Percentiles rank a stretch among this genome's conserved stretches.
These are phyloP conservation scores for Diadema setosum DNA, from an alignment of 35 echinoderm and acorn worm species.

Conservation along the genomic window DNA sequence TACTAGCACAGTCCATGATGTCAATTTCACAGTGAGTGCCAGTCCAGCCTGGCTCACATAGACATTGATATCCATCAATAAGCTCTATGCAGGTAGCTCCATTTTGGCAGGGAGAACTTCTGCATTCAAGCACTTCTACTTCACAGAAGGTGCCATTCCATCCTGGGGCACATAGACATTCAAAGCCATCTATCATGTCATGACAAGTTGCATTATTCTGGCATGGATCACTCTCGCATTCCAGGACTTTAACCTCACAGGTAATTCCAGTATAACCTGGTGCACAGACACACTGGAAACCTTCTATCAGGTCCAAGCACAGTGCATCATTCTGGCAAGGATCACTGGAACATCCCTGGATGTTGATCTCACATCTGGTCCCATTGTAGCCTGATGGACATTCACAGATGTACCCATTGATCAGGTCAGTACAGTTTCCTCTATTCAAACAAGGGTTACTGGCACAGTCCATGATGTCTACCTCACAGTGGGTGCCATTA, in stretches of 20 bases:
- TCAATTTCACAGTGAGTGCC: conserved; percentile 28
- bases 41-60: conserved; percentile 45
- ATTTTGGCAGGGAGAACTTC: conserved; percentile 50
- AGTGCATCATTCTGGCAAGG: not conserved
- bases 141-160: conserved; percentile 61
- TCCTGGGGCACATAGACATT: not conserved
- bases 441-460: conserved; percentile 72
- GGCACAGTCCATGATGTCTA: conserved; percentile 11
- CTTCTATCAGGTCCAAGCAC: not conserved
- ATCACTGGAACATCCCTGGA: not conserved
- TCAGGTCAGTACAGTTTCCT: conserved; percentile 39
- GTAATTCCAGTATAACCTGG: not conserved
- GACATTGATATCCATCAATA: conserved; percentile 32
- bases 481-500: not conserved
- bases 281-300: conserved; percentile 12
- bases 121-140: not conserved
- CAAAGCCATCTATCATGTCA: not conserved
- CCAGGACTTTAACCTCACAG: not conserved
- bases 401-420: conserved; percentile 38
- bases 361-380: not conserved
- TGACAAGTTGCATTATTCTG: conserved; percentile 17
- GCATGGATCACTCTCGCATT: conserved; percentile 30
- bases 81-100: conserved; percentile 50
- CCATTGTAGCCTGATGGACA: conserved; percentile 51
- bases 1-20: conserved; percentile 31